phyloP scores from a whole-genome alignment of 2,797 vertebrate genomes.

The Squalus acanthias region DNA sequence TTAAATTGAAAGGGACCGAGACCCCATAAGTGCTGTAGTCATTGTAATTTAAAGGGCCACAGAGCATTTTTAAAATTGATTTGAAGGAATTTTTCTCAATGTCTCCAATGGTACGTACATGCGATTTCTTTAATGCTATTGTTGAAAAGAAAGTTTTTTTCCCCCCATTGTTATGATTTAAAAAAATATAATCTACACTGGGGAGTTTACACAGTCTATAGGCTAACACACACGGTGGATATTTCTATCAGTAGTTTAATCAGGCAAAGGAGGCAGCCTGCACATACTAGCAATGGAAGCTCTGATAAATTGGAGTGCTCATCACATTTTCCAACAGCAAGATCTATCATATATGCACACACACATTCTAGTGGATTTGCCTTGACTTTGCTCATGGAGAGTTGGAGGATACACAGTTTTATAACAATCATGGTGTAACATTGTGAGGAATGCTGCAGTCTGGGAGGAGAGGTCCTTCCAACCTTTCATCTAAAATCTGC shows the following conservation, averaged over 20 bases:
- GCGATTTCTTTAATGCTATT: background rate
- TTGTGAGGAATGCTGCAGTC: background rate
- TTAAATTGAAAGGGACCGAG: constrained; percentile 12
- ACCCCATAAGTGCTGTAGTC: background rate
- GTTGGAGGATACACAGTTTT: background rate
- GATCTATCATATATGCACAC: background rate
- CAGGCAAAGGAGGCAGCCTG: background rate
- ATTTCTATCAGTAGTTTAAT: background rate
- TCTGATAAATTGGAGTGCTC: background rate
- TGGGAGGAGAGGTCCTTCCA: background rate
- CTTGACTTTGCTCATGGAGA: background rate
- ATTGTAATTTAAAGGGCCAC: background rate
- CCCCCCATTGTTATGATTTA: constrained; percentile 5
- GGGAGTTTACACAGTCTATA: background rate
- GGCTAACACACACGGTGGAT: background rate
- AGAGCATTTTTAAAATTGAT: background rate
- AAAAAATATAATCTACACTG: background rate
- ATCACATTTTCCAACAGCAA: background rate
- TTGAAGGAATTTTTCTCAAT: background rate
- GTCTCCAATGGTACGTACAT: background rate
- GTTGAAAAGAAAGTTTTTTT: background rate
- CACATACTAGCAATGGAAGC: background rate
- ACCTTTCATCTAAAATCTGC: too few relatives aligned
- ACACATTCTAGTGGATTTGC: background rate
- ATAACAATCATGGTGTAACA: background rate